phyloP scores from a whole-genome alignment of 2,113 vertebrate species.

The Gavialis gangeticus region DNA sequence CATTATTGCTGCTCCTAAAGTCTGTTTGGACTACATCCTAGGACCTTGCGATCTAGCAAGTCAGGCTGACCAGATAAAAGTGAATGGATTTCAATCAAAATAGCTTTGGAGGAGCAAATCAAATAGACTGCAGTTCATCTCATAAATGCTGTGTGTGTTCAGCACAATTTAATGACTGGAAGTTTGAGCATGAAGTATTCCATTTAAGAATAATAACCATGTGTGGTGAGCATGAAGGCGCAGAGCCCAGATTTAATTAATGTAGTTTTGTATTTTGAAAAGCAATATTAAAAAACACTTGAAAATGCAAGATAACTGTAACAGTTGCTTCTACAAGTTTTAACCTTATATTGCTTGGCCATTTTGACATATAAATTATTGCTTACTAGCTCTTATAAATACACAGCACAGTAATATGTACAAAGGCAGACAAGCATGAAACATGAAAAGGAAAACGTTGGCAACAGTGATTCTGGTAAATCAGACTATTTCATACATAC shows the following conservation, averaged over 20 bases:
- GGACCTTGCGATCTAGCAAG: background rate
- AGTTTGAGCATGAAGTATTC: background rate
- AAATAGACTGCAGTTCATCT: background rate
- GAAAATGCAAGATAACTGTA: slow-evolving; percentile 82
- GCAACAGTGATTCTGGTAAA: slow-evolving; percentile 78
- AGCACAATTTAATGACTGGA: background rate
- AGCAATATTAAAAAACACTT: slow-evolving; percentile 82
- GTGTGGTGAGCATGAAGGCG: slow-evolving; percentile 21
- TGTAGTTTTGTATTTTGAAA: slow-evolving; percentile 84
- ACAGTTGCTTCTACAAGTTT: slow-evolving; percentile 80
- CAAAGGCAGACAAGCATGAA: slow-evolving; percentile 80
- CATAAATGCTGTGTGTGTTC: background rate
- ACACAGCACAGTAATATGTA: slow-evolving; percentile 80
- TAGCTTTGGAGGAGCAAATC: background rate
- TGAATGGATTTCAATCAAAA: background rate
- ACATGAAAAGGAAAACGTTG: slow-evolving; percentile 74
- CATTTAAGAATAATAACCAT: background rate
- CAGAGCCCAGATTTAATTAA: slow-evolving; percentile 66
- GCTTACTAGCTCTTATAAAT: slow-evolving; percentile 86
- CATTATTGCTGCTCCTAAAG: background rate
- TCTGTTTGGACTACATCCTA: background rate
- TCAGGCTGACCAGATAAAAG: background rate
- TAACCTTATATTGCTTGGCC: slow-evolving; percentile 84
- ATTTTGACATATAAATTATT: slow-evolving; percentile 89
- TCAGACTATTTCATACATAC: slow-evolving; percentile 81